Conservation (phyloP, 2,113 vertebrate genomes). For the Bungarus multicinctus region DNA sequence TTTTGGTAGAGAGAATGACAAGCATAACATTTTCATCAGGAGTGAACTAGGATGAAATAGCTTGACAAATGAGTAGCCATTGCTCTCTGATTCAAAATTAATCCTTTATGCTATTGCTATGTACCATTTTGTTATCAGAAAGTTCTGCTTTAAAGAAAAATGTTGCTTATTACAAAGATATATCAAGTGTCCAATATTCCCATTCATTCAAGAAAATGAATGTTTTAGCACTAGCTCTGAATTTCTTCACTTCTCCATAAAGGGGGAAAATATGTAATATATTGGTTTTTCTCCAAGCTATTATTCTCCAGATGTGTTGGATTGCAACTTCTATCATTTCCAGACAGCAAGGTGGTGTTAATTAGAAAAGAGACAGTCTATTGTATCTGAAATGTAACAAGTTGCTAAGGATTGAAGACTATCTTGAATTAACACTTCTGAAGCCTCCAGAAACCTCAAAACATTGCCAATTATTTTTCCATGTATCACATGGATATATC, state of each 20-base stretch:
- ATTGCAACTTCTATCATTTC: neutral
- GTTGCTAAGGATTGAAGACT: neutral
- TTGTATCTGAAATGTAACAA: neutral
- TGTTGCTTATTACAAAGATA: neutral
- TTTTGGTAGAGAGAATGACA: neutral
- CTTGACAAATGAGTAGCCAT: neutral
- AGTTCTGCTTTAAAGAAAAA: neutral
- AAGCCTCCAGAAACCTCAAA: neutral
- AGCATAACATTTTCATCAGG: neutral
- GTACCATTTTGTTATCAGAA: neutral
- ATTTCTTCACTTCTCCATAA: neutral
- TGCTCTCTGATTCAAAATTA: neutral
- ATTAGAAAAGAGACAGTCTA: neutral
- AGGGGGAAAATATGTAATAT: neutral
- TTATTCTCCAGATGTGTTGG: neutral
- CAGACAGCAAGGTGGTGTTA: neutral
- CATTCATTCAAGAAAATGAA: neutral
- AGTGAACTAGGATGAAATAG: neutral
- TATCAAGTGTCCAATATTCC: neutral
- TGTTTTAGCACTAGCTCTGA: neutral
- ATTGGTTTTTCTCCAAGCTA: neutral
- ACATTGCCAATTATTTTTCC: neutral
- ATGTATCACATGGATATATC: neutral
- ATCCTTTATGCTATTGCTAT: neutral
- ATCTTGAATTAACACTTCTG: neutral